These are phyloP conservation scores for Oryctolagus cuniculus DNA, from an alignment of 2,113 vertebrate genomes.

Conservation along the genomic window mOryCun1.1 NC_091436.1:18924001-18924500, in stretches of 20 bases:
- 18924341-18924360: not conserved
- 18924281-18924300: not conserved
- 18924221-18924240: not conserved
- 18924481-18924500: not conserved
- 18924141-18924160: slow-evolving; percentile 47
- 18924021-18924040: not conserved
- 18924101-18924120: slow-evolving; percentile 66
- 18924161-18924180: slow-evolving; percentile 55
- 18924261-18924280: not conserved
- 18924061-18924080: not conserved
- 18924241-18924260: not conserved
- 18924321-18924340: not conserved
- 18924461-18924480: not conserved
- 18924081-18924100: slow-evolving; percentile 52
- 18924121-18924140: not conserved
- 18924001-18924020: slow-evolving; percentile 4
- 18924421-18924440: not conserved
- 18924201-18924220: not conserved
- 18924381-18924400: not conserved
- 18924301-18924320: not conserved
- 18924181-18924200: not conserved
- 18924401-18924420: not conserved
- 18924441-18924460: not conserved
- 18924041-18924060: slow-evolving; percentile 50
- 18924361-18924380: not conserved